These are phyloP conservation scores for Cephalopholis sonnerati DNA, from an alignment of 2,113 vertebrate species.

Conservation along the genomic window DNA sequence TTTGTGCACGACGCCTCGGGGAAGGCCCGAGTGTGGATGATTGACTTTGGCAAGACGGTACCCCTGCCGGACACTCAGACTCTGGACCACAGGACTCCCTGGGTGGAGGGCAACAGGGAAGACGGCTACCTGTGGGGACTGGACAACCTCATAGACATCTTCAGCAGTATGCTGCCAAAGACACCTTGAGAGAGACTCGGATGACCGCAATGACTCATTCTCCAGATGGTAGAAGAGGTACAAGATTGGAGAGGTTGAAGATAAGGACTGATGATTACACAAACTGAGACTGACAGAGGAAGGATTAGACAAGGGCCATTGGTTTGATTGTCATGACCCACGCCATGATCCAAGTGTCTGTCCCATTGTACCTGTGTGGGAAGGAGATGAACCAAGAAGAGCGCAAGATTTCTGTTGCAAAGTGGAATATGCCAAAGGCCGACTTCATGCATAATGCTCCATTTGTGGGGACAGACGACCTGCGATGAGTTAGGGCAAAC, in stretches of 20 bases:
- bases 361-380: conserved; percentile 8
- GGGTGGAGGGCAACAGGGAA: conserved; percentile 92
- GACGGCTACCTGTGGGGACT: conserved; percentile 94
- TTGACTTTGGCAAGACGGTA: conserved; percentile 94
- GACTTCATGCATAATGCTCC: conserved; percentile 21
- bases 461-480: neutral
- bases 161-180: conserved; percentile 80
- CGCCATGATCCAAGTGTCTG: conserved; percentile 46
- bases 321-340: neutral
- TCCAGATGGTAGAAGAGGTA: conserved; percentile 11
- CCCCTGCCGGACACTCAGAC: conserved; percentile 82
- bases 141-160: conserved; percentile 90
- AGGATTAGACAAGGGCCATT: neutral
- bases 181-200: conserved; percentile 44
- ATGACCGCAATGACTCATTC: neutral
- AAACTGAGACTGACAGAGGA: conserved; percentile 30
- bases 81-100: conserved; percentile 90
- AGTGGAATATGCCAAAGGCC: conserved; percentile 41
- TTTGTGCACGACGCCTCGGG: conserved; percentile 91
- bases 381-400: conserved; percentile 10
- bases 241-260: neutral
- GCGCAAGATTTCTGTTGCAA: conserved; percentile 19
- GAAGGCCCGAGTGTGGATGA: conserved; percentile 93
- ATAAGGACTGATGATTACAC: neutral
- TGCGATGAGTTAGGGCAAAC: neutral